These are phyloP conservation scores for Takifugu bimaculatus DNA, from an alignment of 2,113 vertebrate genomes.

Conservation along the genomic window DNA sequence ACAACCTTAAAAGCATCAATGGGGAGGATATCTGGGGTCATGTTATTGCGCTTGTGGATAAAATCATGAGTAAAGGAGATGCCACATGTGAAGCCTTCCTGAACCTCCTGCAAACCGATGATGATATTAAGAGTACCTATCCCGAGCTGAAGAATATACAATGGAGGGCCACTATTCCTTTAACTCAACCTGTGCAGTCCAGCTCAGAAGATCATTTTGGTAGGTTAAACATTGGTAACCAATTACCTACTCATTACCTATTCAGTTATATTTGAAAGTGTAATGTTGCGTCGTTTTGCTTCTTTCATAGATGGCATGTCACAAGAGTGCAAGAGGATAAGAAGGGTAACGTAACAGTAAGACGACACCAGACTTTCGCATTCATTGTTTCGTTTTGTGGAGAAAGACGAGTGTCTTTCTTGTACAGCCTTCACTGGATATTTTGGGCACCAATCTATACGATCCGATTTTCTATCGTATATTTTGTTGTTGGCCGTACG, in stretches of 20 bases:
- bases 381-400: too few species aligned
- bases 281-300: background rate
- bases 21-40: slow-evolving; percentile 4
- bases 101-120: slow-evolving; percentile 45
- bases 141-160: slow-evolving; percentile 19
- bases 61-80: slow-evolving; percentile 59
- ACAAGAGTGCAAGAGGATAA: slow-evolving; percentile 4
- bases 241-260: too few species aligned
- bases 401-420: too few species aligned
- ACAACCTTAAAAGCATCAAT: slow-evolving; percentile 45
- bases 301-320: background rate
- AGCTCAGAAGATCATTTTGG: background rate
- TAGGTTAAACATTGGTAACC: slow-evolving; percentile 1
- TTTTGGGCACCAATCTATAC: too few species aligned
- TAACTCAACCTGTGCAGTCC: background rate
- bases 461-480: too few species aligned
- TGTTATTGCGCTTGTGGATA: slow-evolving; percentile 57
- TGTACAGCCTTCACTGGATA: too few species aligned
- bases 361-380: background rate
- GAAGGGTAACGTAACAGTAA: background rate
- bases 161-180: rapidly evolving
- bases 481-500: too few species aligned
- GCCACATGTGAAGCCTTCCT: slow-evolving; percentile 40
- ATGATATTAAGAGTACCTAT: slow-evolving; percentile 10
- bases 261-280: too few species aligned